phyloP scores from a whole-genome alignment of 2,113 vertebrate species.

The Triplophysa dalaica region DNA sequence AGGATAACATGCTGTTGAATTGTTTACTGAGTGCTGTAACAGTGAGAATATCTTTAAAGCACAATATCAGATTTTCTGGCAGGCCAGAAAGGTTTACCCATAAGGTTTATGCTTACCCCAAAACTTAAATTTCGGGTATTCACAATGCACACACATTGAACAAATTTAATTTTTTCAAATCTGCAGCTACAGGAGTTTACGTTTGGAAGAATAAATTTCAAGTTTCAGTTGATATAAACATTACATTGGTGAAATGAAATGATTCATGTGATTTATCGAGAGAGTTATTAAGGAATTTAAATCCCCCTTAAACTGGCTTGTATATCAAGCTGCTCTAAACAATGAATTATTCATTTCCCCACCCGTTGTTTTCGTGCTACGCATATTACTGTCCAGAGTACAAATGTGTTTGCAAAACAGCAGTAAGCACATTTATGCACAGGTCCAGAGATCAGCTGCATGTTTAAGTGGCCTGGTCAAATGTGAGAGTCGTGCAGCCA shows the following conservation, averaged over 20 bases:
- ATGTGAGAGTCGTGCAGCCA: background rate
- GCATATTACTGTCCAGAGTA: constrained; percentile 2
- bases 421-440: background rate
- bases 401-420: constrained; percentile 25
- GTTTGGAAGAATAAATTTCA: background rate
- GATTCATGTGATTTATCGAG: background rate
- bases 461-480: background rate
- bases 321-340: background rate
- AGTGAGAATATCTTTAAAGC: too few species aligned
- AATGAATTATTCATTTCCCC: background rate
- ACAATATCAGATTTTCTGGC: background rate
- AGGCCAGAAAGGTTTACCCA: background rate
- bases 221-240: background rate
- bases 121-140: too few species aligned
- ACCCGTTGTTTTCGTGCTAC: constrained; percentile 4
- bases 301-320: background rate
- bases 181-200: background rate
- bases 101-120: background rate
- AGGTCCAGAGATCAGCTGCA: constrained; percentile 23
- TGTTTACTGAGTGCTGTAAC: background rate
- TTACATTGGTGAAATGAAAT: background rate
- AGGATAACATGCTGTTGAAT: background rate
- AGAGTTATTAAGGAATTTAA: too few species aligned
- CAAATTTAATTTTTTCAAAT: too few species aligned
- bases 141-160: too few species aligned